Percentiles rank a stretch among this genome's conserved stretches.
phyloP scores from a whole-genome alignment of 2,797 vertebrate genomes.

The Bucorvus abyssinicus region DNA sequence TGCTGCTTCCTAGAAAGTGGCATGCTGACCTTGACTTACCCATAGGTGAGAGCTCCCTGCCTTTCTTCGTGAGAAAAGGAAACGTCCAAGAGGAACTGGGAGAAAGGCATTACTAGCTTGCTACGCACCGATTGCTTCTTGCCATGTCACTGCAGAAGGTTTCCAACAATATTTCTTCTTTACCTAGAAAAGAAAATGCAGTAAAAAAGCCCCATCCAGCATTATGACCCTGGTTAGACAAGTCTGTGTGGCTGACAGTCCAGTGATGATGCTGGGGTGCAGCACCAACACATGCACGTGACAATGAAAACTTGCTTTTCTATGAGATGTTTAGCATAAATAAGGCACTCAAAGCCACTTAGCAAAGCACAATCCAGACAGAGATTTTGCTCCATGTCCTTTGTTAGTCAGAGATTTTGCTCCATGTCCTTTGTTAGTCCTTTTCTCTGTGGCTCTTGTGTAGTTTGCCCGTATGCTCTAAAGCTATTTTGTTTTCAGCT shows the following conservation, averaged over 20 bases:
- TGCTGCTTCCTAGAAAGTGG: background rate
- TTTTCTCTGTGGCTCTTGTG: slow-evolving; percentile 1
- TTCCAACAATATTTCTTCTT: background rate
- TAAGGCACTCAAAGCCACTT: background rate
- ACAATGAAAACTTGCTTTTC: background rate
- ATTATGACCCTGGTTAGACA: fast-evolving
- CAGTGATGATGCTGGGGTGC: background rate
- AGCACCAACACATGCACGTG: fast-evolving
- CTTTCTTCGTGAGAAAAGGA: background rate
- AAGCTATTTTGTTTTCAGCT: slow-evolving; percentile 36
- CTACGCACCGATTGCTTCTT: background rate
- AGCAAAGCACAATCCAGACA: background rate
- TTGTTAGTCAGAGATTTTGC: background rate
- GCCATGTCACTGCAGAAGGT: background rate
- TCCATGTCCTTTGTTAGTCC: background rate
- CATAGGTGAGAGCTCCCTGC: background rate
- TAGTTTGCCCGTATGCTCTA: slow-evolving; percentile 23
- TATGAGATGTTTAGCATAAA: background rate
- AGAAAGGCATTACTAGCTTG: background rate
- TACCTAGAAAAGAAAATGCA: background rate
- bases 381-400: background rate
- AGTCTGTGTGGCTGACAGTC: background rate
- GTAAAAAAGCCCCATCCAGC: background rate
- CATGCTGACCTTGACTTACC: background rate
- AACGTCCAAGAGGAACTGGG: background rate